Conservation (phyloP, 2,888 invertebrate genomes). For the Saturnia pavonia region DNA sequence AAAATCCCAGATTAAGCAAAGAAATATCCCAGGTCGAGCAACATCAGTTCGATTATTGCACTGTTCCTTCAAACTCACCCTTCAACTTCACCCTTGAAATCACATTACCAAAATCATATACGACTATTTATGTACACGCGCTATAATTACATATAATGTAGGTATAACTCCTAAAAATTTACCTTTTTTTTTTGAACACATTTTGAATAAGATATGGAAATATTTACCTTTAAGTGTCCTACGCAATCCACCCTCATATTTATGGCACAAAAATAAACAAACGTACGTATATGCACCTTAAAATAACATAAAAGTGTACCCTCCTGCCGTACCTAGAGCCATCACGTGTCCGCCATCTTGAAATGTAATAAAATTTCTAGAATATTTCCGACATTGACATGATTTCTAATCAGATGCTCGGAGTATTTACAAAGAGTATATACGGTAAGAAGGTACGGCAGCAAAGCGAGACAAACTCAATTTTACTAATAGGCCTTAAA, state of each 20-base stretch:
- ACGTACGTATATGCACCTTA: conserved; percentile 20
- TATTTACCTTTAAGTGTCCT: conserved; percentile 51
- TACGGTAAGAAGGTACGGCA: background rate
- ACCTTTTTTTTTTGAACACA: conserved; percentile 66
- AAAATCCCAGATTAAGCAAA: background rate
- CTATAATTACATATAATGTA: conserved; percentile 58
- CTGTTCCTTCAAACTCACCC: background rate
- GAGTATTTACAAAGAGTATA: background rate
- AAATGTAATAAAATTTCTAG: background rate
- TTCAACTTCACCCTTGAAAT: conserved; percentile 7
- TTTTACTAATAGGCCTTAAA: conserved; percentile 51
- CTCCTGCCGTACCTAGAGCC: conserved; percentile 19
- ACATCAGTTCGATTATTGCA: background rate
- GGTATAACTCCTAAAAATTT: conserved; percentile 72
- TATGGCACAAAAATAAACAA: conserved; percentile 65
- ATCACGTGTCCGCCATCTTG: conserved; percentile 1
- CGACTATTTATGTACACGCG: conserved; percentile 58
- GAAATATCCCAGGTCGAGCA: background rate
- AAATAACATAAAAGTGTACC: conserved; percentile 35
- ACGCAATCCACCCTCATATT: conserved; percentile 40
- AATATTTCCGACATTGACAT: background rate
- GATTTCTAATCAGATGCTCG: background rate
- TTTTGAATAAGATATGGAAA: conserved; percentile 78
- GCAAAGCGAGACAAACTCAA: conserved; percentile 53
- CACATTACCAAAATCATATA: conserved; percentile 26